These are phyloP conservation scores for Perodicticus potto DNA, from an alignment of 2,797 vertebrate genomes.

Conservation along the genomic window DNA sequence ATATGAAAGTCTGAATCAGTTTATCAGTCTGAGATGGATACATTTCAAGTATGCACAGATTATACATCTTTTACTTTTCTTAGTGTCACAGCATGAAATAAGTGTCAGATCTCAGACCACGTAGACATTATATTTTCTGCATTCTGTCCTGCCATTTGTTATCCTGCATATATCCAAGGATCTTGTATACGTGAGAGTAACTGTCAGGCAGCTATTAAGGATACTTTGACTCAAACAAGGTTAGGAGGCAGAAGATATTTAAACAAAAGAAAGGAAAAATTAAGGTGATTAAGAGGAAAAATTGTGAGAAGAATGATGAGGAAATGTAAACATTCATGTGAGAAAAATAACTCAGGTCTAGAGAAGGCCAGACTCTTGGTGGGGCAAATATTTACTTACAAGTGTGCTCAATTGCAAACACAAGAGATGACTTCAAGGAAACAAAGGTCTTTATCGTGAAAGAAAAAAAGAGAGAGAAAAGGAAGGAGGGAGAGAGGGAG, in stretches of 20 bases:
- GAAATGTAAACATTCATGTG: neutral
- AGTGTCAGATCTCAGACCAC: neutral
- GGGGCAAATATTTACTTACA: constrained; percentile 8
- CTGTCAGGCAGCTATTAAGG: neutral
- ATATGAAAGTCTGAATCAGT: neutral
- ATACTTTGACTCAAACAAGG: neutral
- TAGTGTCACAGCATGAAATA: neutral
- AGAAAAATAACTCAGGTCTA: neutral
- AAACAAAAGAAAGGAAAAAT: neutral
- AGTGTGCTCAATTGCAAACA: neutral
- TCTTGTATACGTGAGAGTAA: neutral
- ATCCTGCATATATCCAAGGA: neutral
- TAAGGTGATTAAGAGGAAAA: neutral
- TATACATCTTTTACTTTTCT: neutral
- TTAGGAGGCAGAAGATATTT: neutral
- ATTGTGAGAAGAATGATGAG: neutral
- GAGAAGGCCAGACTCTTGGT: neutral
- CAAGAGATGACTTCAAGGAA: neutral
- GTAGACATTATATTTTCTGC: neutral
- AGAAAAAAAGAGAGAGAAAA: neutral
- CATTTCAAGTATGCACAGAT: neutral
- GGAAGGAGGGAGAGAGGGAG: neutral
- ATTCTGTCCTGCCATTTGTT: neutral
- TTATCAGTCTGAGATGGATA: neutral
- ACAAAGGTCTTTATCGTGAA: neutral